These are phyloP conservation scores for Alentia gelatinosa DNA, from an alignment of 2,888 invertebrate genomes.

Conservation along the genomic window DNA sequence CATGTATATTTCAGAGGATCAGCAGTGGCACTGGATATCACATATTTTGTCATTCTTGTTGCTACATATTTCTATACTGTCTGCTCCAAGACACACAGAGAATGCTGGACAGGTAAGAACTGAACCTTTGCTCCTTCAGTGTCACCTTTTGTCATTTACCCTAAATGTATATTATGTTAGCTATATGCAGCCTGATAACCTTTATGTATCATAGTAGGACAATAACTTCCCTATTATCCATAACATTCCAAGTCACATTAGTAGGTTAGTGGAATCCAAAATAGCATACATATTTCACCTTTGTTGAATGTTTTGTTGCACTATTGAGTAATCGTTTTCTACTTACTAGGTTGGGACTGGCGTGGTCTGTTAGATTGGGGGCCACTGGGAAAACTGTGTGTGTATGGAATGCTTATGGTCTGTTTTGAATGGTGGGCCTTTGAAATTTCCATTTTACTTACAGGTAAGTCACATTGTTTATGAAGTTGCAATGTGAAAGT, in stretches of 20 bases:
- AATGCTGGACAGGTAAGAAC: neutral
- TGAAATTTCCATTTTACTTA: neutral
- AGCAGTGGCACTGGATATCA: neutral
- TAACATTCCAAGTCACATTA: too few species aligned
- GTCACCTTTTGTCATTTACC: too few species aligned
- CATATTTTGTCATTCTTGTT: neutral
- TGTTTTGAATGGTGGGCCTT: conserved; percentile 31
- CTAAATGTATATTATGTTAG: too few species aligned
- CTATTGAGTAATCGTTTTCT: too few species aligned
- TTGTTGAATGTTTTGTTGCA: neutral
- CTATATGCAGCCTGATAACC: too few species aligned
- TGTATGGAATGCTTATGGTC: conserved; percentile 24
- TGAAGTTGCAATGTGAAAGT: too few species aligned
- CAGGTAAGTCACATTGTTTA: too few species aligned
- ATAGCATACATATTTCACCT: neutral
- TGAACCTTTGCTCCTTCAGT: too few species aligned
- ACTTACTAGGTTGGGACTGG: conserved; percentile 8
- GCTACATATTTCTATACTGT: neutral
- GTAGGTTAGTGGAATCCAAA: too few species aligned
- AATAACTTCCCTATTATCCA: too few species aligned
- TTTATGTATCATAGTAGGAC: too few species aligned
- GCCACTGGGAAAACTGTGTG: neutral
- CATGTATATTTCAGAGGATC: neutral
- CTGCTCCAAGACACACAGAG: neutral
- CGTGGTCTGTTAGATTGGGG: neutral